phyloP scores from a whole-genome alignment of 2,797 vertebrate genomes.

The Micromesistius poutassou region DNA sequence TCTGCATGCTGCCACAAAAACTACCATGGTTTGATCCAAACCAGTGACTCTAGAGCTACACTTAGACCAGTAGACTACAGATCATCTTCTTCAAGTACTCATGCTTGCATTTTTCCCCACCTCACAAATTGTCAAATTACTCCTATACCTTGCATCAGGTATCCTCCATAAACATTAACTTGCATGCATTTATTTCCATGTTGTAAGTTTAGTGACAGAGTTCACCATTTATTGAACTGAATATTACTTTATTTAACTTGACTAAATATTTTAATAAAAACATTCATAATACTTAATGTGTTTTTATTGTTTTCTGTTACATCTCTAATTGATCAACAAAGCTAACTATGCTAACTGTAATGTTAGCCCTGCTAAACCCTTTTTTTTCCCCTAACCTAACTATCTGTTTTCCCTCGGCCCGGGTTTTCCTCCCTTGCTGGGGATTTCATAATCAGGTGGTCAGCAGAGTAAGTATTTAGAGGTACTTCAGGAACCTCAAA shows the following conservation, averaged over 20 bases:
- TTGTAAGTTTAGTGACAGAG: no score
- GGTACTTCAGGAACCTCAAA: conserved; percentile 10
- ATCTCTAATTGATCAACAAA: neutral
- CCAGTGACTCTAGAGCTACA: neutral
- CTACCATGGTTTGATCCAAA: neutral
- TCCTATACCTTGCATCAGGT: neutral
- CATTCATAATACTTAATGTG: neutral
- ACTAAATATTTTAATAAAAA: neutral
- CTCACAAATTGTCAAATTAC: neutral
- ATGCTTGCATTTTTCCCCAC: neutral
- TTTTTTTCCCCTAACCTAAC: conserved; percentile 39
- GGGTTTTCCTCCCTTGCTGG: conserved; percentile 48
- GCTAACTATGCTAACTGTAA: neutral
- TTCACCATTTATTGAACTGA: no score
- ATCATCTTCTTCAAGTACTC: neutral
- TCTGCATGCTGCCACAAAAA: no score
- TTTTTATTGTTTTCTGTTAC: neutral
- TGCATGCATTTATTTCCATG: neutral
- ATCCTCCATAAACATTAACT: neutral
- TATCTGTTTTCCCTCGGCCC: conserved; percentile 47
- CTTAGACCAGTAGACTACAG: no score
- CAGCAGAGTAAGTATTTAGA: conserved; percentile 64
- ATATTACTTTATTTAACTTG: neutral
- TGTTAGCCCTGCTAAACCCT: conserved; percentile 39
- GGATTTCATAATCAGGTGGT: conserved; percentile 48